These are phyloP conservation scores for Columba livia DNA, from an alignment of 2,113 vertebrate species.

Conservation along the genomic window DNA sequence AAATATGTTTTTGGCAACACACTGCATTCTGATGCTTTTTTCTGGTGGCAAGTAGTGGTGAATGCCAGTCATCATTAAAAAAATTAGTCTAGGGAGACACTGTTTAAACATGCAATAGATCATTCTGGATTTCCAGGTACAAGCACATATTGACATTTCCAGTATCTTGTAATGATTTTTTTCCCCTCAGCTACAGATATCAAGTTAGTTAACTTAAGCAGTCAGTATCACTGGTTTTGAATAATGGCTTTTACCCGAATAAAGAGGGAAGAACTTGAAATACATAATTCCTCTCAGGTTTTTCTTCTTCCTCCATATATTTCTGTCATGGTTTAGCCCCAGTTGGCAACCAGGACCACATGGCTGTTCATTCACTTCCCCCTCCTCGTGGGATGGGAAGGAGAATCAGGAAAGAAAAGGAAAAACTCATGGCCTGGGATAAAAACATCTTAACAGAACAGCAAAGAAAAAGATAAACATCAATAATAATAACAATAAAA, in stretches of 20 bases:
- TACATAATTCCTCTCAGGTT: neutral
- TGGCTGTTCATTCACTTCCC: no score
- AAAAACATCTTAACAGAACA: no score
- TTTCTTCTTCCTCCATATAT: neutral
- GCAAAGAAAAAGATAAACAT: no score
- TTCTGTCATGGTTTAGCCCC: no score
- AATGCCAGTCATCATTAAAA: neutral
- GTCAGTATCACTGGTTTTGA: neutral
- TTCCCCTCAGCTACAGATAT: neutral
- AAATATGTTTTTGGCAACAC: neutral
- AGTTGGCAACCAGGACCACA: no score
- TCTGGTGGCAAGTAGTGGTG: conserved; percentile 1
- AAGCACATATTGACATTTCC: neutral
- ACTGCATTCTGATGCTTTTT: neutral
- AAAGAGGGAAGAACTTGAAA: neutral
- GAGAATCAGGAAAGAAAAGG: no score
- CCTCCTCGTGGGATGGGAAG: no score
- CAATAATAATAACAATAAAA: no score
- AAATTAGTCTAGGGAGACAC: neutral
- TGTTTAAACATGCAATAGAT: neutral
- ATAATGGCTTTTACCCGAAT: neutral
- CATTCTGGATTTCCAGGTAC: neutral
- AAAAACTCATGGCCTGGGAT: no score
- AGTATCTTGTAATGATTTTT: neutral
- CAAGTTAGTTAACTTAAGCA: neutral